Evolutionary conservation across 2,113 vertebrate genomes (phyloP).

Genomic region (Passer domesticus): DNA sequence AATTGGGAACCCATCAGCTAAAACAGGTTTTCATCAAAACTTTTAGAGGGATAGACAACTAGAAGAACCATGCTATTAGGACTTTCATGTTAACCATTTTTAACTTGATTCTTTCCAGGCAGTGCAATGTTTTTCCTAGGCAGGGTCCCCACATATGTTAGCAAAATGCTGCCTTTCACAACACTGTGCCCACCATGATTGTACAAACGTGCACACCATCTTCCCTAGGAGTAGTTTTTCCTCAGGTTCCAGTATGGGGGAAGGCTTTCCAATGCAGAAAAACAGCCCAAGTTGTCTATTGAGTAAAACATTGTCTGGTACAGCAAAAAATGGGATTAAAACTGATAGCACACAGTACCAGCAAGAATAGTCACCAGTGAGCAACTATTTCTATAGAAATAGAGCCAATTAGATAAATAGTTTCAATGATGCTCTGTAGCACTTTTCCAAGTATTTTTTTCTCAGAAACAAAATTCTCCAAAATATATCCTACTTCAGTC

Average conservation of each 20-base stretch:
- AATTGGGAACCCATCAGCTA: neutral
- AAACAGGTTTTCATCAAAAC: neutral
- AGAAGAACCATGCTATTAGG: neutral
- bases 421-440: neutral
- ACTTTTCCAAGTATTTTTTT: neutral
- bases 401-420: neutral
- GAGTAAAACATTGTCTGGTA: neutral
- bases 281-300: neutral
- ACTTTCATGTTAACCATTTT: neutral
- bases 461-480: neutral
- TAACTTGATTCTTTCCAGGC: neutral
- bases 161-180: neutral
- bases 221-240: neutral
- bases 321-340: neutral
- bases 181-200: neutral
- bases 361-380: neutral
- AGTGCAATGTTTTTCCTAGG: neutral
- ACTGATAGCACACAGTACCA: neutral
- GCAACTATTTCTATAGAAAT: neutral
- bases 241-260: neutral
- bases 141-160: fast-evolving
- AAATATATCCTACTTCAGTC: neutral
- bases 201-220: neutral
- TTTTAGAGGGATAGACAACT: neutral
- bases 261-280: neutral